Evolutionary conservation across 2,888 invertebrate species (phyloP), one percentile per base, ranked within the genome.

Genomic region (Cenopis cana): DNA sequence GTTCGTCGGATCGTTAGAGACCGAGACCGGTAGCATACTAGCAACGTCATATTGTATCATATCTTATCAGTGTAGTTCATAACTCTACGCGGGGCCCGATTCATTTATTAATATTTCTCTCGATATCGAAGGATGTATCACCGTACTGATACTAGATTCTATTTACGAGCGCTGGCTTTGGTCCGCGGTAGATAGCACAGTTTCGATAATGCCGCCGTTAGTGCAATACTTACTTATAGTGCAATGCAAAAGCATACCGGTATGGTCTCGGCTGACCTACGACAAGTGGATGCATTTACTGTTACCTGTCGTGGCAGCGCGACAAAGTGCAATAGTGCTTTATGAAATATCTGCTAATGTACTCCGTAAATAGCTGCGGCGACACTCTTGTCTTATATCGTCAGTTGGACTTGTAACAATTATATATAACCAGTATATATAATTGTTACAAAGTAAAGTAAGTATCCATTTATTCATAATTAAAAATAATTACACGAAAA

Each of bases 21-120:
- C 66, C 66, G 66, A n/a, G n/a, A 71, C 61, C 66, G 71, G 71
- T 71, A 71, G 56, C 69, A 29, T 56, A 57, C 52, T 59, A 64
- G 57, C 67, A 56, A 54, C 66, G 71, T 70, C 70, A 70, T 71
- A 70, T 69, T 69, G 70, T 73, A 68, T 72, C 81, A 56, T 68
- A 68, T 72, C 81, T 84, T 83, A 85, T 82, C 86, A 89, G 89
- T 86, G 81, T 81, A 83, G 82, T 85, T 86, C 88, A 89, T 89
- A 90, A 88, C 84, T 90, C 85, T 86, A 81, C 76, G 78, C 75
- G 72, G 72, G 74, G 77, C 78, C 78, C 80, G 81, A 81, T 85
- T 82, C 79, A 79, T 82, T 80, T 85, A 85, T 86, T 88, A 88
- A 89, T 90, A 90, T 89, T 91, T 90, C 89, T 89, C 86, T 79